Evolutionary conservation across 2,797 vertebrate genomes (phyloP), one percentile per base, ranked within the genome.

Genomic region (Diplodus puntazzo): DNA sequence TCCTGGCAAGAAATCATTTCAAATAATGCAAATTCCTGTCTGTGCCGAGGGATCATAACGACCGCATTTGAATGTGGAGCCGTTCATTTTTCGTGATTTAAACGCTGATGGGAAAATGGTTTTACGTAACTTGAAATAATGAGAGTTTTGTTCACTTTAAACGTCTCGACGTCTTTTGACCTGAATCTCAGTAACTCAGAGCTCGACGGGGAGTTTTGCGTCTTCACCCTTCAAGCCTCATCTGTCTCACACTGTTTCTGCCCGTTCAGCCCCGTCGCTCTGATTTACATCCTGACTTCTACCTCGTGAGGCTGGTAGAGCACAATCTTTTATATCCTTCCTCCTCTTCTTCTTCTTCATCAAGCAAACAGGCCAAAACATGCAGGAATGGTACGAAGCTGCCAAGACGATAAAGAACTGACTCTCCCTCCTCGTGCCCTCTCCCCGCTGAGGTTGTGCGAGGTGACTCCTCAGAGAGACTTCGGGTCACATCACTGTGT

Each of bases 401-500:
- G 30, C 73, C 10, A 12, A 67, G 75, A 80, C 45, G 43, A 1
- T 43, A 3, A 74, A 39, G 10, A 39, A 39, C 9, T 39, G 39
- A 39, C 10, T 39, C 39, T 11, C 9, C 39, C 39, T 34, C 30
- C 30, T 34, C 30, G 30, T 34, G 5, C 5, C 30, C 30, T 39
- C 34, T 39, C 39, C 16, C 14, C 5, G 13, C 45, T 5, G 69
- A 52, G 45, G 23, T 43, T 46, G 45, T 25, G 8, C 57, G 70
- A 69, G 68, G 61, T 79, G 57, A 11, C 68, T 82, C 59, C 62
- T 55, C 25, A 63, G 73, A 78, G 39, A 46, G 42, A 55, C 71
- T 85, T 50, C 27, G 69, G 87, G 82, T 88, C 82, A 88, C 67
- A 58, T 81, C 69, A 17, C 67, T 48, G 79, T 68, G 46, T 83